Evolutionary conservation across 2,797 vertebrate species (phyloP), one percentile per base, ranked within the genome.

Genomic region (Anguilla anguilla): DNA sequence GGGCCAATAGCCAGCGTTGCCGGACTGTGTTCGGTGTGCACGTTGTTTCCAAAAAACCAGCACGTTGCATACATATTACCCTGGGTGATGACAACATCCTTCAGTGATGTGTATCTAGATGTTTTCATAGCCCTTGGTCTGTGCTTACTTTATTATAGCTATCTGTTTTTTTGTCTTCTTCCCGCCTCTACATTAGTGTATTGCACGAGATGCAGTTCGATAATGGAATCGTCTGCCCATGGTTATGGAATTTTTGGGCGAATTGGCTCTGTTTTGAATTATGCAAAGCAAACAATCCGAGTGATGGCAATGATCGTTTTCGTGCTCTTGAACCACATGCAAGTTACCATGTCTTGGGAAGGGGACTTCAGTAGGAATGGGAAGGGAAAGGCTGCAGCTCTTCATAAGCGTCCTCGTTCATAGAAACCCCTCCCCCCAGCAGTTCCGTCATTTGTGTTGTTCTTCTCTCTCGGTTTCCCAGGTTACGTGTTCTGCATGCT

Each of bases 401-500:
- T 64, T 64, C 59, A 19, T 25, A 19, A 64, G 59, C 17, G 3
- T 64, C 59, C 59, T 64, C 6, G 59, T 64, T 19, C 22, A 67
- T 6, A n/a, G n/a, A n/a, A 19, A 64, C 61, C 61, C 17, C 7
- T 1, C 64, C 64, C 5, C 64, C 10, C 64, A 69, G 25, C 6
- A n/a, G 64, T 69, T 69, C 0, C n/a, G 64, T 69, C 9, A 69
- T 69, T 69, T 28, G 64, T 69, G 6, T 9, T 67, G 1, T 69
- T n/a, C 39, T 74, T 31, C 61, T 9, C 39, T 49, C 43, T 86
- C 57, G n/a, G 15, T 86, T 0, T 35, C 86, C 25, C 92, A 99
- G 98, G 97, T 94, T 98, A 97, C 0, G 97, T 99, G 43, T 99
- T 99, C 96, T 99, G 98, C 94, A 98, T 98, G 98, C 95, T 98